Evolutionary conservation across 2,797 vertebrate genomes (phyloP).

Genomic region (Rhinatrema bivittatum): DNA sequence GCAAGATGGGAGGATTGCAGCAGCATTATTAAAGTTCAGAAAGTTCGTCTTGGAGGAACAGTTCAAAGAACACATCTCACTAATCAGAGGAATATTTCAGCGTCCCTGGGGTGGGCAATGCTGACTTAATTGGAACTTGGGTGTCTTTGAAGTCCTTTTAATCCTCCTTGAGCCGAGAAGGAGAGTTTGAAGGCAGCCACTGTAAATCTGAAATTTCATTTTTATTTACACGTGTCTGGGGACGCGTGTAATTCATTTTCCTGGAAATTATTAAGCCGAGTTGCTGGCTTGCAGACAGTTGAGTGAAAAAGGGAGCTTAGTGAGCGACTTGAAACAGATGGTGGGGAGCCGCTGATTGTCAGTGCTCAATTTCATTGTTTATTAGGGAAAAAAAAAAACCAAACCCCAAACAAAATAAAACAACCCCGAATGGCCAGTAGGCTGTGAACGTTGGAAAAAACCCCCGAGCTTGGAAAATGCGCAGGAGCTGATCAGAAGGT

Average conservation of each 20-base stretch:
- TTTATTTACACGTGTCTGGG: constrained; percentile 59
- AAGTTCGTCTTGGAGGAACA: constrained; percentile 46
- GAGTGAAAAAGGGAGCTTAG: constrained; percentile 35
- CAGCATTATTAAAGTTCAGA: constrained; percentile 49
- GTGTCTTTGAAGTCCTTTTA: constrained; percentile 57
- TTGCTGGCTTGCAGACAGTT: constrained; percentile 32
- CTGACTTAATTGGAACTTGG: constrained; percentile 53
- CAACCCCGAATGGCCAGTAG: no score
- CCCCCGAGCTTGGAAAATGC: fast-evolving
- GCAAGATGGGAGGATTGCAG: constrained; percentile 30
- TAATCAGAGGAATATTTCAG: constrained; percentile 57
- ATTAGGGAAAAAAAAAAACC: neutral
- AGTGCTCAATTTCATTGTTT: neutral
- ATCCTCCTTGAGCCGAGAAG: constrained; percentile 51
- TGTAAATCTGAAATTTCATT: constrained; percentile 43
- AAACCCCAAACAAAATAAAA: no score
- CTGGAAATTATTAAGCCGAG: constrained; percentile 26
- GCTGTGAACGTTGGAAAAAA: neutral
- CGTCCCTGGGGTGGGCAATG: constrained; percentile 49
- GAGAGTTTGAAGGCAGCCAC: constrained; percentile 35
- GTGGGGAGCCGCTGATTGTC: constrained; percentile 6
- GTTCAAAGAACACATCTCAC: constrained; percentile 59
- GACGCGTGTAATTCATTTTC: constrained; percentile 35
- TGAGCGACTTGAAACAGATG: constrained; percentile 29
- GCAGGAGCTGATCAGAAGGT: neutral